A percentile compares a stretch with the other conserved stretches of the same genome.
These are phyloP conservation scores for Cirrhinus mrigala DNA, from an alignment of 2,797 vertebrate species.

Conservation along the genomic window DNA sequence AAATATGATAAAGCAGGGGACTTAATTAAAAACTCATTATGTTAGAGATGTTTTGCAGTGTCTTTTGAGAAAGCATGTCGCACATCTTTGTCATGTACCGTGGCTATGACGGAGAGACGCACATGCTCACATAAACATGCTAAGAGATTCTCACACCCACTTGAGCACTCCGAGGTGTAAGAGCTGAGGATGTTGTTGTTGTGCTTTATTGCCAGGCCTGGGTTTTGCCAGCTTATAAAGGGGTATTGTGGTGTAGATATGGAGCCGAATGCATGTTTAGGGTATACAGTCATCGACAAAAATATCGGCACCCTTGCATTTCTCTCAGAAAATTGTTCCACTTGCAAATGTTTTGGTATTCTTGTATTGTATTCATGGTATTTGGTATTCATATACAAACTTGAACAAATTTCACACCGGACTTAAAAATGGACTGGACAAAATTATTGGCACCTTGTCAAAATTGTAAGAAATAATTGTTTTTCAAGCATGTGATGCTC, in stretches of 20 bases:
- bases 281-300: too few species aligned
- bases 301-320: too few species aligned
- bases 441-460: too few species aligned
- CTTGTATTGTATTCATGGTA: too few species aligned
- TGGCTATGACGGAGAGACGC: not conserved
- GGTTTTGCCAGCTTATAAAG: constrained; percentile 20
- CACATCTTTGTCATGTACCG: constrained; percentile 16
- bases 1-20: constrained; percentile 74
- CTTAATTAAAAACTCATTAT: constrained; percentile 80
- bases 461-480: too few species aligned
- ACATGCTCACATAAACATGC: constrained; percentile 17
- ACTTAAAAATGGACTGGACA: too few species aligned
- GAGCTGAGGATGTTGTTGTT: not conserved
- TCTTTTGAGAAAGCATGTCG: constrained; percentile 60
- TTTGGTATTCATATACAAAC: too few species aligned
- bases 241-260: not conserved
- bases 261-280: not conserved
- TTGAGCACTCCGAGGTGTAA: not conserved
- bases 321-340: too few species aligned
- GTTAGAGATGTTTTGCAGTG: constrained; percentile 67
- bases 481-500: too few species aligned
- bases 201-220: not conserved
- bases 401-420: too few species aligned
- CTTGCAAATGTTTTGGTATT: too few species aligned
- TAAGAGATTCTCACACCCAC: constrained; percentile 36